Base-by-base conservation (phyloP, 2,113 vertebrate species). In the Empidonax traillii region DNA sequence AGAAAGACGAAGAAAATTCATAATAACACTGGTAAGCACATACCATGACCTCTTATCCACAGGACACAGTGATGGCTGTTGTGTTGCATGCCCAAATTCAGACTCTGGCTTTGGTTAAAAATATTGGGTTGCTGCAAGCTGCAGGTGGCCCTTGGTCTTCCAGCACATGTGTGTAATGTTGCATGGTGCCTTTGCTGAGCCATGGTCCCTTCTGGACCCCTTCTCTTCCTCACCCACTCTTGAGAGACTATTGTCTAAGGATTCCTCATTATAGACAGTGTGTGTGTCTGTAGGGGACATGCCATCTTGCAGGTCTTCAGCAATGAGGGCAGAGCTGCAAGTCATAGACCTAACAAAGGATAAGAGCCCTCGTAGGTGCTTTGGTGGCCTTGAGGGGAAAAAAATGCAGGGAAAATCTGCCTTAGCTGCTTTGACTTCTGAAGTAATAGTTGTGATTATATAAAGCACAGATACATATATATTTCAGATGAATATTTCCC, bases 101-200 rank as follows among this genome's bases (percentile, higher is more conserved):
- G 33, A 22, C 41, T 92, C n/a, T 77, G 68, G 12, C 18, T 51
- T 68, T 51, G 25, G 30, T 21, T 61, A 19, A 28, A 75, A 65
- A 55, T 0, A 0, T 8, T 5, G 20, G 12, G 30, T 31, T 94
- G 53, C 23, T 56, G 33, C 39, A 84, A 53, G 39, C 78, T 53
- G 23, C 20, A 62, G n/a, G 2, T 66, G 59, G 12, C 18, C 12
- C 81, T 43, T 66, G 20, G 9, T 56, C 33, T 37, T 46, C 30
- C 49, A 55, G 46, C 14, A n/a, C 3, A 0, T 6, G 7, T 13
- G 15, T 24, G n/a, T 10, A 20, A 14, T 10, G 8, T 24, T 28
- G 19, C 6, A 8, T 27, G 9, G 14, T 21, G 16, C n/a, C 49
- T 56, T 37, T 72, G 25, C 41, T 30, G 35, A 76, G 22, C 23